Evolutionary conservation across 1,140 invertebrate species (phyloP), one percentile per base, ranked within the genome.

Genomic region (Charaxes varanes): DNA sequence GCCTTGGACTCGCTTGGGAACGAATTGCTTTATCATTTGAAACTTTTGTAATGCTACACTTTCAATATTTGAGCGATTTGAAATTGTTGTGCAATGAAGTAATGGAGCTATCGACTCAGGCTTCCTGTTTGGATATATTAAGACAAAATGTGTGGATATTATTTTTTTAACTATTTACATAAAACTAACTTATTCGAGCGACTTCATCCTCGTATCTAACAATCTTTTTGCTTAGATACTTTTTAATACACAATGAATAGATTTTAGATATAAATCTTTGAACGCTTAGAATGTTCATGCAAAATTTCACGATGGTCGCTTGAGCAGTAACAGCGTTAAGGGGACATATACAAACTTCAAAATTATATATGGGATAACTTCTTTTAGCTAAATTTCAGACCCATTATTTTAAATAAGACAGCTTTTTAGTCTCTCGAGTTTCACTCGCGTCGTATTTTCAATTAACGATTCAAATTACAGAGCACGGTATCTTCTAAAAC

Each of bases 401-500:
- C n/a, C n/a, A n/a, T n/a, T n/a, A n/a, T n/a, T n/a, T n/a, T n/a
- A n/a, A n/a, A n/a, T n/a, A n/a, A n/a, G n/a, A n/a, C n/a, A n/a
- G n/a, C n/a, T n/a, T n/a, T n/a, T n/a, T 16, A 31, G 18, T 41
- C 22, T 32, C 21, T 34, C 34, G 6, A 12, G 2, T 16, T 10
- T 46, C 19, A 32, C 11, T 23, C 13, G 28, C 19, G 10, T 40
- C 38, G 21, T 44, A 23, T 35, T 50, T 44, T 51, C 21, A 41
- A 37, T 32, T 30, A 28, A 33, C 35, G 22, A 43, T 35, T 6
- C 22, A 56, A 52, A 43, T 43, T 43, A 45, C 33, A 42, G 27
- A 33, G 41, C 24, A 33, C 33, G 19, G 34, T 11, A 34, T 42
- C 26, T 41, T 31, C 47, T 55, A 50, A 77, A 74, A 70, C 62